Base-by-base conservation (phyloP, 2,113 vertebrate genomes). In the Polypterus bichir region DNA sequence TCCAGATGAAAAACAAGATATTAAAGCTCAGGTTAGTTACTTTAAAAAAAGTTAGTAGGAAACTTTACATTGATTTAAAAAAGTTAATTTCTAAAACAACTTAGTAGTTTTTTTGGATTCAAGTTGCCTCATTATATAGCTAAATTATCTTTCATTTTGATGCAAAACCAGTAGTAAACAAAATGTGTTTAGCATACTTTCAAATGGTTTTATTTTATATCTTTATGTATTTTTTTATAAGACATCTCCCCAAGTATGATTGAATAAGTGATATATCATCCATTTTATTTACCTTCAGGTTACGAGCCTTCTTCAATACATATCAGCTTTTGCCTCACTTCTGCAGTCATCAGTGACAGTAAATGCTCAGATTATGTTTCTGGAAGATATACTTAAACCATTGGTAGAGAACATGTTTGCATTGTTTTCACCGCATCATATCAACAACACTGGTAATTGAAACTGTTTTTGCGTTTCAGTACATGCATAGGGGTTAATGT, bases 21-120 rank as follows among this genome's bases (percentile, higher is more conserved):
- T 79, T 48, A 91, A 86, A 79, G 83, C 79, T 66, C 94, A 98
- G 87, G 94, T 95, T 62, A 76, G 81, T 62, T 1, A 53, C 0
- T 0, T 52, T 48, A 27, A 27, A 27, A 27, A 27, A 27, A 27
- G 27, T 1, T 27, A 27, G 27, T 27, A 27, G 27, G 27, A 27
- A 27, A 27, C 27, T 27, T 27, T 27, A 27, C 27, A 27, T 27
- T 27, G 27, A 27, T 27, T 27, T 27, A 27, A 27, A 27, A 27
- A 27, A 27, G 27, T 27, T 27, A 27, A 27, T 27, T 27, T 27
- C 27, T 27, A 27, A 27, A 27, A 27, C 27, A 27, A 27, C 27
- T 27, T 27, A 27, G 27, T 1, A 27, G 27, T 27, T 27, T 2
- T 27, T 27, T 27, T 27, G 27, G 27, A 27, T 27, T 27, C 27